Evolutionary conservation across 2,888 invertebrate species (phyloP).

Genomic region (Drosophila subsilvestris): DNA sequence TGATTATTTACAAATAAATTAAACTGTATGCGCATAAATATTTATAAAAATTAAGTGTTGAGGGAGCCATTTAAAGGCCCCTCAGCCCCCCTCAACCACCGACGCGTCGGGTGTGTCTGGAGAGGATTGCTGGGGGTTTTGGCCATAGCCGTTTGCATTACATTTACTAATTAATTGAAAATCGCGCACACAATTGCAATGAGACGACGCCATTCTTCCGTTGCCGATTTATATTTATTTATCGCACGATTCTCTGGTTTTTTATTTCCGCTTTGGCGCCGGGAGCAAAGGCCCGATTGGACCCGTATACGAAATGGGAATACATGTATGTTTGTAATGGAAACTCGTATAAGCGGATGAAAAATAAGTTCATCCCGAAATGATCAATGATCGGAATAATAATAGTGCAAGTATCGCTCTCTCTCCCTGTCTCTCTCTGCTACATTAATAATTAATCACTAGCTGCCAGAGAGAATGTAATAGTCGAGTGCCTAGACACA

Average conservation of each 20-base stretch:
- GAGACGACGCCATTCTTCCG: conserved; percentile 64
- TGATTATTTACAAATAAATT: conserved; percentile 69
- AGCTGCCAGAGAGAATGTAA: background rate
- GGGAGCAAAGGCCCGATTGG: conserved; percentile 15
- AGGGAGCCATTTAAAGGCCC: conserved; percentile 64
- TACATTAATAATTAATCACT: background rate
- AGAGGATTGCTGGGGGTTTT: background rate
- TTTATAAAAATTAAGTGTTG: conserved; percentile 79
- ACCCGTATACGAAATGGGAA: background rate
- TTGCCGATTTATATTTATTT: conserved; percentile 74
- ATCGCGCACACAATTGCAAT: conserved; percentile 67
- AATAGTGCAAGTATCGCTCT: background rate
- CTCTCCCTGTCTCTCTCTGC: background rate
- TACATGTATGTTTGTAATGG: background rate
- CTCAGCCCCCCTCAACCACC: background rate
- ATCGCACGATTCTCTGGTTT: conserved; percentile 42
- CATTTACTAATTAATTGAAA: conserved; percentile 79
- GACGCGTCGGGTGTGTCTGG: conserved; percentile 13
- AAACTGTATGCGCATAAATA: conserved; percentile 74
- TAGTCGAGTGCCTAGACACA: background rate
- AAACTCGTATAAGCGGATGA: background rate
- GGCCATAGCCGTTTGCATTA: conserved; percentile 54
- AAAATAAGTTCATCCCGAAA: background rate
- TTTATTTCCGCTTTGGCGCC: conserved; percentile 28
- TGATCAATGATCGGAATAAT: background rate